Conservation (phyloP, 2,888 invertebrate species). For the Macrostomum cliftonense region DNA sequence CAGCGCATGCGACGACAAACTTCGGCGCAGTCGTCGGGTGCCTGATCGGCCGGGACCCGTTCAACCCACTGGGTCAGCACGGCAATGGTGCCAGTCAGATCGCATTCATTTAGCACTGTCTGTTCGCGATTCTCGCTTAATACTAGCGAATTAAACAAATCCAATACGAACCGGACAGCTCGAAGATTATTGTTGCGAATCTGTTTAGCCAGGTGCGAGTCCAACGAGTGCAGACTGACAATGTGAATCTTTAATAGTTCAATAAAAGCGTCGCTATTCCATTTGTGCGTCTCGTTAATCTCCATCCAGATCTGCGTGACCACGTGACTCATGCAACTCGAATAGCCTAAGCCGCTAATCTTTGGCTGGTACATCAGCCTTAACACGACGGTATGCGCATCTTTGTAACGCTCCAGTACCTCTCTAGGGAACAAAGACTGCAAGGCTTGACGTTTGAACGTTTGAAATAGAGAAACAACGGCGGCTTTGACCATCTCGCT, state of each 20-base stretch:
- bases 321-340: slow-evolving; percentile 6
- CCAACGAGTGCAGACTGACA: slow-evolving; percentile 60
- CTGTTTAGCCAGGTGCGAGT: slow-evolving; percentile 54
- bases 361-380: slow-evolving; percentile 6
- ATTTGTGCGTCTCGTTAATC: slow-evolving; percentile 31
- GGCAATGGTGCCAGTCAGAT: not conserved
- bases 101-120: slow-evolving; percentile 11
- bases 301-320: slow-evolving; percentile 11
- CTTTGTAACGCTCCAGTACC: slow-evolving; percentile 10
- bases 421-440: not conserved
- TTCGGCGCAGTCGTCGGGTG: too few species aligned
- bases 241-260: slow-evolving; percentile 63
- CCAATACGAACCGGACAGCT: slow-evolving; percentile 6
- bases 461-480: too few species aligned
- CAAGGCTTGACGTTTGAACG: too few species aligned
- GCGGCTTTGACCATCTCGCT: too few species aligned
- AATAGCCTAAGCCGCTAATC: slow-evolving; percentile 1
- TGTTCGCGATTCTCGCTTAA: slow-evolving; percentile 10
- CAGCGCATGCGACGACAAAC: not conserved
- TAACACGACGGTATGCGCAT: slow-evolving; percentile 8
- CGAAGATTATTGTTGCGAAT: not conserved
- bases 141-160: slow-evolving; percentile 6
- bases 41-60: too few species aligned
- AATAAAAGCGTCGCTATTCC: slow-evolving; percentile 76
- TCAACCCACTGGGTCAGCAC: too few species aligned